phyloP scores from a whole-genome alignment of 2,888 invertebrate species.

The Hydropsyche betteni region DNA sequence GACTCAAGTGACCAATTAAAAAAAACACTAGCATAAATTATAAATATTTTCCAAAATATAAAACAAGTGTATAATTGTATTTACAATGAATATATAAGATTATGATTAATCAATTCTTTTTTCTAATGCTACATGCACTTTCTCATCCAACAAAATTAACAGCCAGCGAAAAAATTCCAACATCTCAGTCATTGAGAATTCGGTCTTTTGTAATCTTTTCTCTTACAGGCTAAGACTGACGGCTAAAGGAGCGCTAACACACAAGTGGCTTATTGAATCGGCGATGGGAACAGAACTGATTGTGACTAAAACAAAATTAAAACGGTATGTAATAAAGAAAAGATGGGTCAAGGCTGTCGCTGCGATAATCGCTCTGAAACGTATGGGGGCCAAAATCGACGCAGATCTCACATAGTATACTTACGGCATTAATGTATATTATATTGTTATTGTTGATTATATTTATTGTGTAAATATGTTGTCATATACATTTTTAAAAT shows the following conservation, averaged over 20 bases:
- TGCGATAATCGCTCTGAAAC: slow-evolving; percentile 82
- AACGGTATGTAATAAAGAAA: slow-evolving; percentile 88
- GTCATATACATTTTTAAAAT: too few species aligned
- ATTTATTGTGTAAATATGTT: not conserved
- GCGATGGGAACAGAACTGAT: slow-evolving; percentile 74
- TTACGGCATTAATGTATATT: not conserved
- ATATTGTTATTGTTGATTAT: not conserved
- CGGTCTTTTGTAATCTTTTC: slow-evolving; percentile 28
- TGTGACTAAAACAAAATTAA: slow-evolving; percentile 81
- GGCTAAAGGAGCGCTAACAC: slow-evolving; percentile 75
- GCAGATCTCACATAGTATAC: slow-evolving; percentile 55
- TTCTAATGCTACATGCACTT: slow-evolving; percentile 40
- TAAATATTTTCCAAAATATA: not conserved
- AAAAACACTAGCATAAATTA: slow-evolving; percentile 16
- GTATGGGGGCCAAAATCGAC: slow-evolving; percentile 87
- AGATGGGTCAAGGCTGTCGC: slow-evolving; percentile 91
- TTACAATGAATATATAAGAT: not conserved
- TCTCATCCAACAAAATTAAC: slow-evolving; percentile 29
- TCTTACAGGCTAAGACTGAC: slow-evolving; percentile 75
- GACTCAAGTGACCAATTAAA: too few species aligned
- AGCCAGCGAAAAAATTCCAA: slow-evolving; percentile 10
- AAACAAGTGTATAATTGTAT: not conserved
- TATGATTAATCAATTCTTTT: slow-evolving; percentile 34
- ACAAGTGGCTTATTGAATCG: slow-evolving; percentile 79
- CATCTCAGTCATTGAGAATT: slow-evolving; percentile 6